Base-by-base conservation (phyloP, 2,797 vertebrate species). In the Lacerta viridis region DNA sequence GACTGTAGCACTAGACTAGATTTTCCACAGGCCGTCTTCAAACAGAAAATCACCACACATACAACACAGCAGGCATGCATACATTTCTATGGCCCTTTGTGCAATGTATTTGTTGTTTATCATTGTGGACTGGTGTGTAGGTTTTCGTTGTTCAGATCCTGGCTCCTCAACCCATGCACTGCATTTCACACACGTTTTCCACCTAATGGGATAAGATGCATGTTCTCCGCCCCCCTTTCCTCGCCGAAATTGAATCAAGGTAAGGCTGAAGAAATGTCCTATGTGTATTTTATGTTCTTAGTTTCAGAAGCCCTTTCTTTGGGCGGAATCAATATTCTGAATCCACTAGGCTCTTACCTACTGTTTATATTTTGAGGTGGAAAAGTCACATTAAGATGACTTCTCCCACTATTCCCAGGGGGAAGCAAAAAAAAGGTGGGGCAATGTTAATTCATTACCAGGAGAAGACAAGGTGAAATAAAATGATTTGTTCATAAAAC, bases 151-250 rank as follows among this genome's bases (percentile, higher is more conserved):
- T 17, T 39, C 64, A 78, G 43, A 27, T 10, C 13, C 6, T 50
- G 7, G 11, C 27, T 43, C 29, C 43, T 20, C 41, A 78, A 36
- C 20, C 10, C 10, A 78, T 41, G 27, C 29, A 33, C 18, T 50
- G 20, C n/a, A 50, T 78, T 69, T 86, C 76, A 36, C n/a, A 69
- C n/a, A 69, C 27, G 41, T 27, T 79, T 86, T 69, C 64, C 68
- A 61, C 13, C 5, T 6, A 36, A 15, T 43, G 29, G 61, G 29
- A 25, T 33, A 18, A 7, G 75, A 7, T 41, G 25, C 55, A 76
- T 76, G 36, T 55, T 25, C 18, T 83, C 41, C n/a, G 29, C 5
- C 23, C 39, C 66, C 82, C 13, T 55, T 55, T 55, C 3, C 50
- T 55, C 50, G 50, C 50, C 17, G 29, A 11, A 33, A 8, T 10